Conservation (phyloP, 1,140 invertebrate genomes). For the Caenorhabditis briggsae region DNA sequence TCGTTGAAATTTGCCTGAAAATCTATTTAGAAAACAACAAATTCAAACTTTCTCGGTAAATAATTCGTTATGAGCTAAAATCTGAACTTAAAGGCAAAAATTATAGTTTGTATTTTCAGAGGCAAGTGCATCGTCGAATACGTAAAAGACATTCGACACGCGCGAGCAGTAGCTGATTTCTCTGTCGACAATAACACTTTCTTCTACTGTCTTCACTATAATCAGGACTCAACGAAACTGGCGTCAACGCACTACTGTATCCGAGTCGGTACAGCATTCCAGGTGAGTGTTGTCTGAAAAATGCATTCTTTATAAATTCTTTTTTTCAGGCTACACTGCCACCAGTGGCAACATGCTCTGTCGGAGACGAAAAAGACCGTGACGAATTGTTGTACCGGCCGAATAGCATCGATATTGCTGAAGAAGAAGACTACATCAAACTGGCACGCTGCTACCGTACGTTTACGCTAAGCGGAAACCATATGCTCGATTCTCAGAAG, state of each 20-base stretch:
- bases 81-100: too few relatives aligned
- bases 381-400: conserved; percentile 74
- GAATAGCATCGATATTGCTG: conserved; percentile 67
- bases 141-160: conserved; percentile 62
- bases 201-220: conserved; percentile 82
- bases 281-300: conserved; percentile 81
- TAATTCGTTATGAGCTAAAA: too few relatives aligned
- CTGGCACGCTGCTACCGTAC: conserved; percentile 66
- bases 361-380: conserved; percentile 73
- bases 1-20: too few relatives aligned
- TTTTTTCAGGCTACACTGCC: conserved; percentile 73
- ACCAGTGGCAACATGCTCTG: conserved; percentile 36
- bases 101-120: conserved; percentile 67
- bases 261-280: conserved; percentile 91
- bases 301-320: not conserved
- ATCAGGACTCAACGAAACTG: conserved; percentile 82
- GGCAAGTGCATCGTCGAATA: conserved; percentile 74
- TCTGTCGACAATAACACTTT: conserved; percentile 77
- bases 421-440: conserved; percentile 71
- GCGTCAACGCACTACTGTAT: conserved; percentile 92
- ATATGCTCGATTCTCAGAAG: conserved; percentile 47
- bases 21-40: too few relatives aligned
- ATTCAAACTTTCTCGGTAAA: too few relatives aligned
- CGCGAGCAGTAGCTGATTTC: conserved; percentile 4
- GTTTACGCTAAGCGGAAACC: conserved; percentile 49